Percentiles rank a stretch among this genome's conserved stretches.
These are phyloP conservation scores for Physeter macrocephalus DNA, from an alignment of 2,113 vertebrate species.

Conservation along the genomic window DNA sequence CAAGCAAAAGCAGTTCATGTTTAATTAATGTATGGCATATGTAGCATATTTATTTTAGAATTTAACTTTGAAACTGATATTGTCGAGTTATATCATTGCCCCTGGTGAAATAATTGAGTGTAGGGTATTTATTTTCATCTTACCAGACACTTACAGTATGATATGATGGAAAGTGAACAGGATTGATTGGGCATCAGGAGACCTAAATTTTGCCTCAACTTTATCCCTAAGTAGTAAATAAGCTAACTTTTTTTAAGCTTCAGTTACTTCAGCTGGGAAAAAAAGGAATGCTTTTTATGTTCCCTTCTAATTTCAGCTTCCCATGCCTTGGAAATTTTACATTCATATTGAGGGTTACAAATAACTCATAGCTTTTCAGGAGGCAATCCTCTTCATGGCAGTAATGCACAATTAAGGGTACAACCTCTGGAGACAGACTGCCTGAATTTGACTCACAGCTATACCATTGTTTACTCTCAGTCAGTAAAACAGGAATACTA, in stretches of 20 bases:
- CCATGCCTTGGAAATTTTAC: neutral
- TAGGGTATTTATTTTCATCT: constrained; percentile 47
- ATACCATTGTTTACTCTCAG: neutral
- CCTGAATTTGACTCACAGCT: neutral
- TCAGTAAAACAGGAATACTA: neutral
- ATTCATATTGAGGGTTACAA: neutral
- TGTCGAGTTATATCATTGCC: neutral
- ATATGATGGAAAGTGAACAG: neutral
- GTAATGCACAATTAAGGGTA: neutral
- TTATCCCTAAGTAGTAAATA: neutral
- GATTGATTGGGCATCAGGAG: neutral
- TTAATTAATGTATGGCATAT: constrained; percentile 36
- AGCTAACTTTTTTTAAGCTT: neutral
- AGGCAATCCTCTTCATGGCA: neutral
- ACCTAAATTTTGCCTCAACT: constrained; percentile 18
- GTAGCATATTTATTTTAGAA: constrained; percentile 24
- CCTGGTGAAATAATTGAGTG: neutral
- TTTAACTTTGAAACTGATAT: neutral
- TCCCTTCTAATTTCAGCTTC: neutral
- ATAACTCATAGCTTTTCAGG: neutral
- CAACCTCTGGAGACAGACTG: neutral
- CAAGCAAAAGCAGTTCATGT: neutral
- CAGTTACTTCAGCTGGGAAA: neutral
- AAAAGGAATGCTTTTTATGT: neutral
- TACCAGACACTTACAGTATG: neutral